Evolutionary conservation across 1,140 invertebrate species (phyloP).

Genomic region (Dufourea novaeangliae): DNA sequence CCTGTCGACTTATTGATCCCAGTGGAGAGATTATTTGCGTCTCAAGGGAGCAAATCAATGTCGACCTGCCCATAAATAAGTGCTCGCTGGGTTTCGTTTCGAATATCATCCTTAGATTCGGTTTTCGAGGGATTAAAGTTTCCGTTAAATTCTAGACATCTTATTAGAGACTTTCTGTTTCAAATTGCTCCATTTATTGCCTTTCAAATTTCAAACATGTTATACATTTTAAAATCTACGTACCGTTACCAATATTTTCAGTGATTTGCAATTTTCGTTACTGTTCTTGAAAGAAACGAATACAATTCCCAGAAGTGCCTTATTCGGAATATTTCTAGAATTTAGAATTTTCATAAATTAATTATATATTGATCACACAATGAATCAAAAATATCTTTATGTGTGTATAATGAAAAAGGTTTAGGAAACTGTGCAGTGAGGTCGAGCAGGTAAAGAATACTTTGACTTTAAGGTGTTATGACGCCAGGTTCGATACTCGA

Average conservation of each 20-base stretch:
- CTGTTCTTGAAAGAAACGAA: too few relatives aligned
- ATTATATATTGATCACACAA: too few relatives aligned
- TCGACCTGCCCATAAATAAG: conserved; percentile 8
- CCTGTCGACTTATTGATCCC: conserved; percentile 26
- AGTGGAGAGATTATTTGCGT: background rate
- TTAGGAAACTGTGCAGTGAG: background rate
- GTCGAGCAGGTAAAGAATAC: background rate
- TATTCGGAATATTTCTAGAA: too few relatives aligned
- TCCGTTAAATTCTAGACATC: conserved; percentile 22
- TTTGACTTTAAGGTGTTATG: conserved; percentile 51
- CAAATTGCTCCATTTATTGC: background rate
- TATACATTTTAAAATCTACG: too few relatives aligned
- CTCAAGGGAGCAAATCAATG: conserved; percentile 15
- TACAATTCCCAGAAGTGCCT: too few relatives aligned
- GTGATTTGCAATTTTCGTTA: too few relatives aligned
- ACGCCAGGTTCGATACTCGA: conserved; percentile 29
- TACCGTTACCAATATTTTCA: too few relatives aligned
- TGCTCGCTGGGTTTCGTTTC: conserved; percentile 12
- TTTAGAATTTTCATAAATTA: too few relatives aligned
- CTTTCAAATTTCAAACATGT: too few relatives aligned
- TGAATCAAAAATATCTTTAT: too few relatives aligned
- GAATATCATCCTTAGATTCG: background rate
- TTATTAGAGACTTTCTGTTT: conserved; percentile 5
- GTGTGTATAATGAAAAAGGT: background rate
- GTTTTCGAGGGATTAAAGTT: conserved; percentile 11